Percentiles rank a stretch among this genome's conserved stretches.
These are phyloP conservation scores for Sebastolobus alascanus DNA, from an alignment of 2,797 vertebrate species.

Conservation along the genomic window DNA sequence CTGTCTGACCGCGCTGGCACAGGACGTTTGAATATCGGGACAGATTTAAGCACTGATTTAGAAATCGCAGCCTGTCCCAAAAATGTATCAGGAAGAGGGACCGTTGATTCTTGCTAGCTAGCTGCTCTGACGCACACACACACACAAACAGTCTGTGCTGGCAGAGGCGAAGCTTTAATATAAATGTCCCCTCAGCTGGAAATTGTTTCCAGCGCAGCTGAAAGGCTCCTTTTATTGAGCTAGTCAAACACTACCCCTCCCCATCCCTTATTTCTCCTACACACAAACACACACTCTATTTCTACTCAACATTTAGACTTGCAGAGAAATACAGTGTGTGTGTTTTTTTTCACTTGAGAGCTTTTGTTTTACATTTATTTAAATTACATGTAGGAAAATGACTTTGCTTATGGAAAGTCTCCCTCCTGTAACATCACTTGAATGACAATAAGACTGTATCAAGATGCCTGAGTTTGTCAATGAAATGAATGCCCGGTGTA, in stretches of 20 bases:
- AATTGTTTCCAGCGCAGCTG: slow-evolving; percentile 84
- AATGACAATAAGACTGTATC: slow-evolving; percentile 8
- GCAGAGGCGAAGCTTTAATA: slow-evolving; percentile 63
- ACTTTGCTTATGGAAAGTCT: slow-evolving; percentile 2
- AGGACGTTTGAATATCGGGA: slow-evolving; percentile 21
- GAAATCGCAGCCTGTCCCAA: slow-evolving; percentile 50
- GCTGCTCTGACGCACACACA: slow-evolving; percentile 30
- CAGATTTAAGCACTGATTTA: slow-evolving; percentile 54
- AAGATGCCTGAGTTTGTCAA: not conserved
- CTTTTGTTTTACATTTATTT: slow-evolving; percentile 45
- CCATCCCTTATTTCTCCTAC: slow-evolving; percentile 33
- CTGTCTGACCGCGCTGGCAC: slow-evolving; percentile 38
- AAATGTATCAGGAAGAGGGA: slow-evolving; percentile 45
- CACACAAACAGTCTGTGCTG: slow-evolving; percentile 35
- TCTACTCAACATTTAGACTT: slow-evolving; percentile 22
- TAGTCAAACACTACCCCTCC: slow-evolving; percentile 61
- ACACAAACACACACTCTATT: slow-evolving; percentile 35
- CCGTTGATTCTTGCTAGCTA: slow-evolving; percentile 41
- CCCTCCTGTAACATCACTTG: not conserved
- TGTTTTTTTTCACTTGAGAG: slow-evolving; percentile 2
- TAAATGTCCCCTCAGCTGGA: slow-evolving; percentile 80
- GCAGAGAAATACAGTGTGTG: slow-evolving; percentile 3
- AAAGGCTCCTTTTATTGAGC: slow-evolving; percentile 83
- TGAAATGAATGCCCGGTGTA: slow-evolving; percentile 5
- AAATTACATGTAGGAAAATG: slow-evolving; percentile 18